phyloP scores from a whole-genome alignment of 2,888 invertebrate species.

The Fragum whitleyi region DNA sequence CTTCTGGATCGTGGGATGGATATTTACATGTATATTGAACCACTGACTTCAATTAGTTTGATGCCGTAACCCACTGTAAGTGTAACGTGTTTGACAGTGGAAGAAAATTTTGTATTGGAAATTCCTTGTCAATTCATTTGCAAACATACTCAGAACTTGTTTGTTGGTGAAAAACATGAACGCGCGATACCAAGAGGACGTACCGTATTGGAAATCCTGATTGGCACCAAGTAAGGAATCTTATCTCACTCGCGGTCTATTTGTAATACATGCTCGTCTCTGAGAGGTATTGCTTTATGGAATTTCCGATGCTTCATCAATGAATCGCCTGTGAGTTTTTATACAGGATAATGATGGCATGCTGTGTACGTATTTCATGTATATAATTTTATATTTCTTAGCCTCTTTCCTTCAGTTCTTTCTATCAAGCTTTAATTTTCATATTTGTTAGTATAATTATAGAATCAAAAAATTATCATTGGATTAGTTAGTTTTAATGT shows the following conservation, averaged over 20 bases:
- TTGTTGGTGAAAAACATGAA: not conserved
- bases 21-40: no score
- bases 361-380: no score
- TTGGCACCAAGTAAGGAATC: not conserved
- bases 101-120: not conserved
- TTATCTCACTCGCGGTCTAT: not conserved
- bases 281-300: not conserved
- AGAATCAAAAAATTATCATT: no score
- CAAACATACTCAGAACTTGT: slow-evolving; percentile 4
- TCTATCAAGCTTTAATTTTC: no score
- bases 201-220: not conserved
- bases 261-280: not conserved
- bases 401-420: no score
- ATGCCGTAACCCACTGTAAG: not conserved
- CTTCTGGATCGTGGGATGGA: no score
- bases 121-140: slow-evolving; percentile 4
- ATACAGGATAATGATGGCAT: no score
- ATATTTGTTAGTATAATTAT: no score
- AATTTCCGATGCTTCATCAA: not conserved
- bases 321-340: no score
- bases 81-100: not conserved
- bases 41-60: not conserved
- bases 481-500: no score
- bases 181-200: not conserved
- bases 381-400: no score